Base-by-base conservation (phyloP, 2,888 invertebrate species). In the Lycophotia porphyrea region DNA sequence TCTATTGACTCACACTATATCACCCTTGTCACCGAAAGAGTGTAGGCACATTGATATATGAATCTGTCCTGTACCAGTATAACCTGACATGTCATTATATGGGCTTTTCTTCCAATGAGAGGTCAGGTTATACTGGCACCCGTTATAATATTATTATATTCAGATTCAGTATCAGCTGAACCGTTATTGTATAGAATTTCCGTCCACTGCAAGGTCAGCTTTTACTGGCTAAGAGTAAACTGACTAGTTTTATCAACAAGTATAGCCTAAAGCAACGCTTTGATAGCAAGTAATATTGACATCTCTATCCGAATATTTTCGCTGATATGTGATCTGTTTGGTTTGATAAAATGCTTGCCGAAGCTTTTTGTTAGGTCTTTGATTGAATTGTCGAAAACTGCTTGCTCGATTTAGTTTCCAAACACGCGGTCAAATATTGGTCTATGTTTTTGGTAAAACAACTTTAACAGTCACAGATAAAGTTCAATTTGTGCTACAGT, bases 1-100 rank as follows among this genome's bases (percentile, higher is more conserved):
- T 42, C 42, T 82, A 82, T 82, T 86, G 86, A 82, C 86, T 86
- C 24, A 70, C 49, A 72, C 68, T 49, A 27, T 55, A n/a, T 55
- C 69, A 66, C 66, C 55, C 68, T 58, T 31, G 44, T 78, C 65
- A 34, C 18, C 11, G 5, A 36, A 65, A 36, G 60, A 34, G 55
- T 42, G 31, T 55, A 18, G 24, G 39, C 39, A 39, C 39, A 27
- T 15, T 42, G 63, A 63, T 39, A 63, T 63, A n/a, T 39, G 39
- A 39, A n/a, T 63, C 15, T 63, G n/a, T 27, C 5, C 1, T 1
- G 21, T 7, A 1, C 81, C 27, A 81, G 8, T 34, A 21, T 49
- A 49, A 42, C 2, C 1, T 49, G 27, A 60, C 15, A 42, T 49
- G 27, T 11, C 18, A 42, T 42, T n/a, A 0, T 21, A n/a, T 24